Base-by-base conservation (phyloP, 1,140 invertebrate species). In the Brachionus manjavacas region DNA sequence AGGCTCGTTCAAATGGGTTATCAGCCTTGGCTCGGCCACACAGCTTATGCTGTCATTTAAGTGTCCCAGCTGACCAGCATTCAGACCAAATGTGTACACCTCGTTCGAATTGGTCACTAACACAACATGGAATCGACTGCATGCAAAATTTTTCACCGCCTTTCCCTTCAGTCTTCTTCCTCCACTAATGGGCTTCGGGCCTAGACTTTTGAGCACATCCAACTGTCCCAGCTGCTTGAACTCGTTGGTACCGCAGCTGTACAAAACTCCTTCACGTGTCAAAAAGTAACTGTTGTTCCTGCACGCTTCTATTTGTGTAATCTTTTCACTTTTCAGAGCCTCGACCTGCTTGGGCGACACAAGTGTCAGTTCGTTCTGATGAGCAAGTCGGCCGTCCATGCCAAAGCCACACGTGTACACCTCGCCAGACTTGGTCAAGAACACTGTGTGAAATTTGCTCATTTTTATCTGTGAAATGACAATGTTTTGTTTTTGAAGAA, bases 41-140 rank as follows among this genome's bases (percentile, higher is more conserved):
- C 41, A 81, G 41, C 79, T 25, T 2, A 81, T 31, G 11, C 8
- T 64, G 41, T 81, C 64, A 12, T 46, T 83, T 41, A 39, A 41
- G 41, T 83, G 81, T 85, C 93, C 93, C 46, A 94, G 87, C 87
- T 94, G 93, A 46, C 94, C 94, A 78, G 92, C 90, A 89, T 94
- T 93, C 0, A 92, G 89, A 12, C 94, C 94, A 92, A 92, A 94
- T 0, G 92, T 91, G 86, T 89, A 94, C 0, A 93, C 86, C 39
- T 83, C 60, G 23, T 68, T 70, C 74, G 89, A 89, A 41, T 89
- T 88, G 49, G 91, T 92, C 91, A 92, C 94, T 0, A 93, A 91
- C 0, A 93, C 92, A 8, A 93, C 92, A 88, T 94, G 94, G 86
- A 91, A 93, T 7, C 90, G 89, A 0, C 91, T 92, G 11, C 92